Evolutionary conservation across 2,888 invertebrate species (phyloP), one percentile per base, ranked within the genome.

Genomic region (Leucania comma): DNA sequence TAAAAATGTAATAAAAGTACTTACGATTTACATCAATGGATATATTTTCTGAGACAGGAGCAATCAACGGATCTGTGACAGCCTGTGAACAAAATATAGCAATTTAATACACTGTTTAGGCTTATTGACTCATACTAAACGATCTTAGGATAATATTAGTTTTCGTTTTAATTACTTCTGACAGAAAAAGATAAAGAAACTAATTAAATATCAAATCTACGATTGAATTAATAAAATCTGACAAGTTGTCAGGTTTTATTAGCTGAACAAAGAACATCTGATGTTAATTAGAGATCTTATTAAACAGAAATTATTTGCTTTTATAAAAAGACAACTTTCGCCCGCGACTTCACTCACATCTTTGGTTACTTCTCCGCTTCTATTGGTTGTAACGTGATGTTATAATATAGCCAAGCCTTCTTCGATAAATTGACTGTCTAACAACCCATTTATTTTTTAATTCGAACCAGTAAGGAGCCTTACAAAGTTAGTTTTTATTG

Each of bases 1-100:
- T n/a, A n/a, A n/a, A 17, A 32, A 26, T 42, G 8, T 20, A 20
- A 20, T 8, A 48, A 9, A 35, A 62, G 83, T 70, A 95, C 95
- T 95, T 84, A 96, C 95, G 94, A 88, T 97, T 97, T 92, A 98
- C 97, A 87, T 98, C 97, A 51, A 98, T 96, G 57, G 97, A 97
- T 62, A 98, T 96, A 68, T 96, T 96, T 73, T 97, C 97, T 0
- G 97, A 96, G 17, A 97, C 96, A 0, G 98, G 97, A 9, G 97
- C 96, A 83, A 97, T 97, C 66, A 97, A 95, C 26, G 97, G 97
- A 87, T 97, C 97, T 78, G 97, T 98, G 84, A 97, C 97, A 2
- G 97, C 97, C 96, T 97, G 97, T 86, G 96, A 96, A 82, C 95
- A 96, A 93, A 96, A 96, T 54, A 70, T 1, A n/a, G 0, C 1